Base-by-base conservation (phyloP, 2,888 invertebrate genomes). In the Deroplatys truncata region DNA sequence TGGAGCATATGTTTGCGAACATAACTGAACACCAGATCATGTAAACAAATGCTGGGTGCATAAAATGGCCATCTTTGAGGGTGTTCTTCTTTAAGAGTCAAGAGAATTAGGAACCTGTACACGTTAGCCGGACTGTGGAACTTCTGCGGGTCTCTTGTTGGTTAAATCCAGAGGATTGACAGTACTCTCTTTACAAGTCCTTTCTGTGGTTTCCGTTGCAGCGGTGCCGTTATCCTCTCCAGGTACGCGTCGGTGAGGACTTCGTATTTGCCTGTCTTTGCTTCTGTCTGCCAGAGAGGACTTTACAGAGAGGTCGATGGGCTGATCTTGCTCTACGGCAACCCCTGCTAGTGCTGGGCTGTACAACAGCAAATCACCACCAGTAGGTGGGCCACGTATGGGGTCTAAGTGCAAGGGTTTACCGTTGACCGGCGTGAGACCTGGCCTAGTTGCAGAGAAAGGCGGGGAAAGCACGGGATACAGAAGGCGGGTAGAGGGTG, bases 291-390 rank as follows among this genome's bases (percentile, higher is more conserved):
- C 31, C 25, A 28, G 20, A 94, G 91, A 84, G 94, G 93, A 43
- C 94, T 94, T 84, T 25, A 96, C 94, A 1, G 96, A 96, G n/a
- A 94, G 92, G 91, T 94, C 94, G 89, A 94, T 94, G 28, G 94
- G 94, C 87, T 94, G 93, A 85, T 95, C 94, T 89, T 96, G 96
- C 91, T 96, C 96, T 35, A 93, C 92, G 72, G 93, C 93, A 0
- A 93, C 91, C 84, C 94, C 93, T 83, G 93, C 93, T 0, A 93
- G 93, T 87, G 93, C 93, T 0, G 94, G 94, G 88, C 94, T 94
- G 86, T 93, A 93, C 82, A 94, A 91, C 1, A 93, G 91, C 10
- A 93, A 91, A 91, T 93, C 93, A 28, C 94, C 93, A 15, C 94
- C 93, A 84, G 92, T 91, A 31, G 92, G 2, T 92, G 92, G 0